These are phyloP conservation scores for Phylloscopus whistleri DNA, from an alignment of 2,113 vertebrate species.

Conservation along the genomic window DNA sequence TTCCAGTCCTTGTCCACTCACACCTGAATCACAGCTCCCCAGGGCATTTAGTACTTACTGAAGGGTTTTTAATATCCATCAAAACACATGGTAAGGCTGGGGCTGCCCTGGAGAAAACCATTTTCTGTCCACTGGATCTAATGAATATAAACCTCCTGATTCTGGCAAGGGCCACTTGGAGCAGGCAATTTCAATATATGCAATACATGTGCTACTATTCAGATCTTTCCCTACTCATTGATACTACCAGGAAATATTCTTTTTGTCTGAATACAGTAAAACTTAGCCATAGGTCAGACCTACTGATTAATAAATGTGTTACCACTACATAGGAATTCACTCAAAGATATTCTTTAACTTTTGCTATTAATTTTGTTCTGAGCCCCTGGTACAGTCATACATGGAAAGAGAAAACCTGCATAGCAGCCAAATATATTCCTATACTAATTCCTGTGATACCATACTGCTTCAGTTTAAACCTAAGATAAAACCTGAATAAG, in stretches of 20 bases:
- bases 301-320: neutral
- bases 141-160: neutral
- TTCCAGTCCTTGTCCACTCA: neutral
- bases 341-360: neutral
- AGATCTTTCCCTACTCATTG: neutral
- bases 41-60: neutral
- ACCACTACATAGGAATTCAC: neutral
- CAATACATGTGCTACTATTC: neutral
- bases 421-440: neutral
- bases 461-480: neutral
- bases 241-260: neutral
- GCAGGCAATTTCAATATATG: neutral
- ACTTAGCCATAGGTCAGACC: neutral
- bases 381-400: neutral
- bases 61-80: neutral
- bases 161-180: fast-evolving
- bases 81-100: neutral
- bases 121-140: neutral
- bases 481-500: neutral
- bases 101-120: neutral
- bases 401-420: neutral
- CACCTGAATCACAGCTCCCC: neutral
- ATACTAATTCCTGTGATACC: neutral
- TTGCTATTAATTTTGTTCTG: neutral
- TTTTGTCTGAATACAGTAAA: neutral